A percentile compares a stretch with the other conserved stretches of the same genome.
Evolutionary conservation across 2,797 vertebrate species (phyloP).

Genomic region (Pseudochirops cupreus): DNA sequence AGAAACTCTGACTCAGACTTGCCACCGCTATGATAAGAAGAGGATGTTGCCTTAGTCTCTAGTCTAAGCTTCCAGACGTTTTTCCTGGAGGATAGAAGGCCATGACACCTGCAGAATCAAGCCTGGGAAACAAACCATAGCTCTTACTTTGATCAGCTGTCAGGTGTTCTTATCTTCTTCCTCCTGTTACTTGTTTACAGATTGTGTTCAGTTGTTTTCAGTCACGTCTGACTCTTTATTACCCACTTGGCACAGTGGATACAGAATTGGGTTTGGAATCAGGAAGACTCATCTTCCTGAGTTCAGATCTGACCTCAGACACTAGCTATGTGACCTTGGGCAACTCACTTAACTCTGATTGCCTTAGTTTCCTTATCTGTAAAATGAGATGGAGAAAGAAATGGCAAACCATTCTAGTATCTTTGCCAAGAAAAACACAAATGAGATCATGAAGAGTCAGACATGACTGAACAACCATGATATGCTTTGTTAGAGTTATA

Average conservation of each 20-base stretch:
- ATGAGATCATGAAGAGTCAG: background rate
- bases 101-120: background rate
- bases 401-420: background rate
- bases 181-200: background rate
- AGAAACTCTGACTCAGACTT: background rate
- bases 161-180: background rate
- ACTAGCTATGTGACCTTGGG: background rate
- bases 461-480: background rate
- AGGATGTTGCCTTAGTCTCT: background rate
- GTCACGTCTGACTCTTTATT: background rate
- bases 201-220: background rate
- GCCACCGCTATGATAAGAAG: background rate
- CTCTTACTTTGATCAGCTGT: background rate
- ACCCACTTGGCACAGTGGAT: background rate
- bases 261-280: background rate
- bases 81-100: background rate
- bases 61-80: background rate
- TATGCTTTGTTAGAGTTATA: background rate
- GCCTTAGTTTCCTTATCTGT: background rate
- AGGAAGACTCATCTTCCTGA: background rate
- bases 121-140: background rate
- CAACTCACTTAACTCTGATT: background rate
- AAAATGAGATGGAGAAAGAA: background rate
- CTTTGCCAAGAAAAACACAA: background rate
- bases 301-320: background rate